phyloP scores from a whole-genome alignment of 1,140 invertebrate species.

The Whitmania pigra region DNA sequence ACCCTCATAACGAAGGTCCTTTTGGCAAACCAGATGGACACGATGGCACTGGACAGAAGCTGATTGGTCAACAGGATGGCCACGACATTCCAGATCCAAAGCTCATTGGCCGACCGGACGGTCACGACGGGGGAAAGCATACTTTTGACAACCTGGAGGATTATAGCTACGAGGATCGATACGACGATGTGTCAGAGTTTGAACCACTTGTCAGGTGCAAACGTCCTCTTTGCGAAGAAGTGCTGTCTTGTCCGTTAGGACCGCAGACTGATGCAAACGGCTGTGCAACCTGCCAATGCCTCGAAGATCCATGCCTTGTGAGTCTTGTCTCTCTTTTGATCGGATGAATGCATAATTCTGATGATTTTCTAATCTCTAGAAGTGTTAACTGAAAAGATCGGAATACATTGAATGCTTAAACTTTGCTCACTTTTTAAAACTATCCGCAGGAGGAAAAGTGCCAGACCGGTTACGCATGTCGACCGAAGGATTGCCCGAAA shows the following conservation, averaged over 20 bases:
- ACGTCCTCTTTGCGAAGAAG: slow-evolving; percentile 9
- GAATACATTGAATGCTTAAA: background rate
- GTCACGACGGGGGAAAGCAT: background rate
- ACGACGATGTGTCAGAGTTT: background rate
- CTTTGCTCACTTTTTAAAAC: background rate
- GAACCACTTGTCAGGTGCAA: slow-evolving; percentile 17
- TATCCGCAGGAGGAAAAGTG: slow-evolving; percentile 5
- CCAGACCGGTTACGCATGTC: slow-evolving; percentile 3
- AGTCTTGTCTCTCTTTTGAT: background rate
- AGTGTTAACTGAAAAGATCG: background rate
- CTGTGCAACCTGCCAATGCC: slow-evolving; percentile 15
- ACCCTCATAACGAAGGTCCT: background rate
- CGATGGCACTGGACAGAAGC: background rate
- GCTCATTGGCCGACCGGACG: background rate
- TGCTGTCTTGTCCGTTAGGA: background rate
- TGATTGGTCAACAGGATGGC: background rate
- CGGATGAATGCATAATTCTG: background rate
- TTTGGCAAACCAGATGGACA: slow-evolving; percentile 6
- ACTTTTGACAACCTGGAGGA: background rate
- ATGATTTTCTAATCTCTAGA: background rate
- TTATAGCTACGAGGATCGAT: background rate
- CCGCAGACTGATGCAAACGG: background rate
- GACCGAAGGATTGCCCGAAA: background rate
- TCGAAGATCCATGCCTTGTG: slow-evolving; percentile 16
- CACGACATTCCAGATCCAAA: background rate